These are phyloP conservation scores for Elysia crispata DNA, from an alignment of 2,888 invertebrate genomes.

Conservation along the genomic window DNA sequence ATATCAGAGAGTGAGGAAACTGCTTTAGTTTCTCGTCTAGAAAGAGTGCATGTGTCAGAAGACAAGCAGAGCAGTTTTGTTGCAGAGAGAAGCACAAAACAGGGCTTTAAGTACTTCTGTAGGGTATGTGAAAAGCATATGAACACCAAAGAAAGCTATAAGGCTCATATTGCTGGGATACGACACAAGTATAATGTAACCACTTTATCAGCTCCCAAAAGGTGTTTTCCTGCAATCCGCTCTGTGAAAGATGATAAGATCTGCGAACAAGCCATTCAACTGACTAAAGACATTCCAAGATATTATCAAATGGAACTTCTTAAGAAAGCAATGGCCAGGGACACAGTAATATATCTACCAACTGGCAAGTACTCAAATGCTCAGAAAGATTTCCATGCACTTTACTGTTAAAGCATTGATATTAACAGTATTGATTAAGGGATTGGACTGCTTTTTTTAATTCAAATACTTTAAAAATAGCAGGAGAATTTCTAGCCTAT, in stretches of 20 bases:
- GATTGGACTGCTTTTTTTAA: too few relatives aligned
- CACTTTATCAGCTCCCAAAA: constrained; percentile 54
- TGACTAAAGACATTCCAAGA: constrained; percentile 59
- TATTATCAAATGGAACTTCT: constrained; percentile 69
- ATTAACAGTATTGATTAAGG: too few relatives aligned
- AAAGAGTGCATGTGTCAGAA: too few relatives aligned
- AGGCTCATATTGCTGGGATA: constrained; percentile 59
- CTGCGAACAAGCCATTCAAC: constrained; percentile 9
- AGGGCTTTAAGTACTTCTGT: constrained; percentile 52
- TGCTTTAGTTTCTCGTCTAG: too few relatives aligned
- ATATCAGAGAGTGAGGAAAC: not conserved
- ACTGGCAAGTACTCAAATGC: constrained; percentile 62
- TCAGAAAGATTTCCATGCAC: not conserved
- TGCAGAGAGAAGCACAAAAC: constrained; percentile 30
- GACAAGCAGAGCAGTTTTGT: too few relatives aligned
- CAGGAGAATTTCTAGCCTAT: too few relatives aligned
- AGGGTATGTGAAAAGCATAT: constrained; percentile 58
- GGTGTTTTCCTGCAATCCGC: constrained; percentile 26
- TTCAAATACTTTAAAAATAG: too few relatives aligned
- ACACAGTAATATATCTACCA: constrained; percentile 69
- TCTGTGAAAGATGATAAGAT: constrained; percentile 17
- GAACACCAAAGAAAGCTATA: constrained; percentile 60
- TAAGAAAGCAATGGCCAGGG: constrained; percentile 61
- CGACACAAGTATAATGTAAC: constrained; percentile 60
- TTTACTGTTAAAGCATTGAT: too few relatives aligned